Evolutionary conservation across 2,888 invertebrate species (phyloP), one percentile per base, ranked within the genome.

Genomic region (Nymphalis polychloros): DNA sequence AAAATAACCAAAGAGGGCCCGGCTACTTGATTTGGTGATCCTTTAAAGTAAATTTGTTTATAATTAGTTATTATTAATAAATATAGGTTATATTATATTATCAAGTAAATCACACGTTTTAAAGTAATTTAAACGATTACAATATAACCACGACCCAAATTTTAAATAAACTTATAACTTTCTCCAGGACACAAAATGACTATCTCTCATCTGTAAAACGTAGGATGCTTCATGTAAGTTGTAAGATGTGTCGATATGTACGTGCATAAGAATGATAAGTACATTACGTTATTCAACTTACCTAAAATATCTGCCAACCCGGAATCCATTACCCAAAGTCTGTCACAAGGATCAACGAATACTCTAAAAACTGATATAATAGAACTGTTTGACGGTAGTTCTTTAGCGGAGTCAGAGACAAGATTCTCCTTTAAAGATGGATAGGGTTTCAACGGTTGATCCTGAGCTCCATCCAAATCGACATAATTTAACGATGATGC

Each of bases 241-340:
- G 17, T 19, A 8, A 35, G 57, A 57, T 35, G 31, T 35, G 57
- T 35, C 27, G 71, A 65, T 71, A 63, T 19, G 59, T 70, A 70
- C 70, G 70, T 70, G 71, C n/a, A 35, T 60, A 20, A 53, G 27
- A 59, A 59, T 41, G 49, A 60, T 69, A 59, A 57, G 57, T n/a
- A 41, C 6, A 41, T 57, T 31, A 31, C 6, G 53, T 23, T 55
- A 64, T 13, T 31, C 53, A 53, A 55, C 65, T 93, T 87, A 81
- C 96, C 96, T 63, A 94, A 87, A 84, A 97, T 96, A 81, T 97
- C 96, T 53, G 95, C 95, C 49, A 96, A 85, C 64, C 97, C 97
- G 0, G 96, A 95, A 81, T 97, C 97, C 86, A 97, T 93, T 7
- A 96, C 95, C 97, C 97, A 97, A 10, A 97, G 93, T 57, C 97